phyloP scores from a whole-genome alignment of 1,140 invertebrate species.

The Drosophila varians region DNA sequence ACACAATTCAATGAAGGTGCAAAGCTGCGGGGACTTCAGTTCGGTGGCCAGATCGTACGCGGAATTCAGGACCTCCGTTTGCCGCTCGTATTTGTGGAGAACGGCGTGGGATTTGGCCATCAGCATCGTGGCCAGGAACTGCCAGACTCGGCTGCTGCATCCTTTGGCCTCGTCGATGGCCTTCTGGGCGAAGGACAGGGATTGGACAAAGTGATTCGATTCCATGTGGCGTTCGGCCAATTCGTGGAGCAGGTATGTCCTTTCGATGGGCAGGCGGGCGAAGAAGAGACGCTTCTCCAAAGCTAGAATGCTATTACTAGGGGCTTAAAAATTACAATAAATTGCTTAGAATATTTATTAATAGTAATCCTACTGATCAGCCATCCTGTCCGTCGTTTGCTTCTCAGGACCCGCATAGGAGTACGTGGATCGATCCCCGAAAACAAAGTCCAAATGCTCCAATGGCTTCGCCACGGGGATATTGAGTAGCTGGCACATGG shows the following conservation, averaged over 20 bases:
- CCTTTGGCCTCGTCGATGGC: slow-evolving; percentile 46
- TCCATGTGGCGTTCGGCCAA: slow-evolving; percentile 56
- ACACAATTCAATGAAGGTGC: slow-evolving; percentile 70
- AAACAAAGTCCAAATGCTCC: slow-evolving; percentile 53
- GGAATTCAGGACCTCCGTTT: slow-evolving; percentile 51
- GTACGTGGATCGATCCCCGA: slow-evolving; percentile 64
- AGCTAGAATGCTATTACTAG: slow-evolving; percentile 5
- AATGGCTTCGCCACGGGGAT: slow-evolving; percentile 34
- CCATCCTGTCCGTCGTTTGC: slow-evolving; percentile 16
- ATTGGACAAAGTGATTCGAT: slow-evolving; percentile 54
- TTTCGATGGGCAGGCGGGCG: slow-evolving; percentile 61
- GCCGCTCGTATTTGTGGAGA: slow-evolving; percentile 65
- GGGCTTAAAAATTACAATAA: background rate
- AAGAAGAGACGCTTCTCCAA: slow-evolving; percentile 63
- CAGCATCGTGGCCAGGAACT: slow-evolving; percentile 62
- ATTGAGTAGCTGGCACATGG: slow-evolving; percentile 57
- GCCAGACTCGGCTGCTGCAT: slow-evolving; percentile 67
- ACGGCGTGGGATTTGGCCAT: slow-evolving; percentile 70
- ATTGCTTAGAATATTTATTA: background rate
- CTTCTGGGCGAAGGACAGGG: slow-evolving; percentile 49
- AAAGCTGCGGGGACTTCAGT: slow-evolving; percentile 49
- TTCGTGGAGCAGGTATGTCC: slow-evolving; percentile 72
- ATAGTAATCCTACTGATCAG: slow-evolving; percentile 29
- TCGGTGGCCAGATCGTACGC: slow-evolving; percentile 54
- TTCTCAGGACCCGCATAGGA: background rate